These are phyloP conservation scores for Balaeniceps rex DNA, from an alignment of 2,113 vertebrate species.

Conservation along the genomic window DNA sequence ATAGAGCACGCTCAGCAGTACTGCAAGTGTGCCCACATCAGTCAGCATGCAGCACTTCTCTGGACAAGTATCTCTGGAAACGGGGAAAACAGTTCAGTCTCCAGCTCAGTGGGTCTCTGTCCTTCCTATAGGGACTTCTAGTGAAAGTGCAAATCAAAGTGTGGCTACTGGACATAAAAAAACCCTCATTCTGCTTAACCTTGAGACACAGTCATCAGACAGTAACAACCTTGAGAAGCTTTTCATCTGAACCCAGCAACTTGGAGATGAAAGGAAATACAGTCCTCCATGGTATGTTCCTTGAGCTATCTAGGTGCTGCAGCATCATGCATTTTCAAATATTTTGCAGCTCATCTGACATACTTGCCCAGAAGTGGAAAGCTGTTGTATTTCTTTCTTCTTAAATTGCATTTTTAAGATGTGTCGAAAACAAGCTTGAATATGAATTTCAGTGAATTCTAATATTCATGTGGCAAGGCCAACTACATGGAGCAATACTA, in stretches of 20 bases:
- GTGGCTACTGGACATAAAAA: not conserved
- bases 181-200: not conserved
- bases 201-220: not conserved
- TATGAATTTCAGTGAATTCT: not conserved
- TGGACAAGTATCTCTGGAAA: not conserved
- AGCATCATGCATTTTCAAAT: not conserved
- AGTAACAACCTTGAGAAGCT: not conserved
- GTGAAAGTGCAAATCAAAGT: not conserved
- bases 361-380: not conserved
- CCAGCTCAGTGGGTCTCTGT: not conserved
- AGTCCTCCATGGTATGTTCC: fast-evolving
- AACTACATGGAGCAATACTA: not conserved
- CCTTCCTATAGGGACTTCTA: not conserved
- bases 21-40: not conserved
- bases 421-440: not conserved
- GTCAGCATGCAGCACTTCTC: fast-evolving
- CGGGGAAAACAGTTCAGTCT: not conserved
- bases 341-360: not conserved
- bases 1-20: not conserved
- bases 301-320: not conserved
- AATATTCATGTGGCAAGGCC: not conserved
- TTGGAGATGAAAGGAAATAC: not conserved
- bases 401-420: not conserved
- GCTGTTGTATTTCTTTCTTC: not conserved
- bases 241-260: not conserved